Conservation (phyloP, 2,797 vertebrate species). For the Acrocephalus scirpaceus region DNA sequence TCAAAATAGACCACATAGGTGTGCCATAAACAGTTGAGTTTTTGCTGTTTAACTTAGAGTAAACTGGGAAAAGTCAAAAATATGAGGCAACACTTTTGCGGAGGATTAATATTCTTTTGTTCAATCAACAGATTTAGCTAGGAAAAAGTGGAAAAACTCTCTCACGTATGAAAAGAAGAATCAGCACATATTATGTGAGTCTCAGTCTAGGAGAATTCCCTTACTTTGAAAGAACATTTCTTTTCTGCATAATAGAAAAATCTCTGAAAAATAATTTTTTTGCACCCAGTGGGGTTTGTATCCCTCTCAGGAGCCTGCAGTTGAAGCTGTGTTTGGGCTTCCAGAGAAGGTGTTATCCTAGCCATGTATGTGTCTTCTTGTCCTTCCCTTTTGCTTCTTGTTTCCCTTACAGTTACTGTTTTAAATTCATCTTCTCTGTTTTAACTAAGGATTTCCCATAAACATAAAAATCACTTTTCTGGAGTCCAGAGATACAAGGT, state of each 20-base stretch:
- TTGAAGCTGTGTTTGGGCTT: neutral
- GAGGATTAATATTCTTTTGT: neutral
- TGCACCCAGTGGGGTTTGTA: neutral
- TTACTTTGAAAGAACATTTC: neutral
- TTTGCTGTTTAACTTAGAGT: neutral
- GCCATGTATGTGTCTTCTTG: neutral
- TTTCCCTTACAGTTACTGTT: neutral
- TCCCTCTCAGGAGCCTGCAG: neutral
- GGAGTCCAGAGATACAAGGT: neutral
- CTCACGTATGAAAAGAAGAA: fast-evolving
- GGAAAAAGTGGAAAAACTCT: neutral
- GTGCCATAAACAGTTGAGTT: neutral
- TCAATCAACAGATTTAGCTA: neutral
- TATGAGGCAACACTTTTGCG: neutral
- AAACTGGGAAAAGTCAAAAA: neutral
- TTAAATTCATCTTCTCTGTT: neutral
- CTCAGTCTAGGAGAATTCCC: neutral
- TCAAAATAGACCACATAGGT: neutral
- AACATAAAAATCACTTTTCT: neutral
- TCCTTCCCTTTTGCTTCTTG: neutral
- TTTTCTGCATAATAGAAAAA: neutral
- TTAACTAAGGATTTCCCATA: neutral
- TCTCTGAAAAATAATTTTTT: neutral
- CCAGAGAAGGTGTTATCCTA: neutral
- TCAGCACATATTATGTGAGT: neutral